These are phyloP conservation scores for Toxotes chatareus DNA, from an alignment of 2,113 vertebrate genomes.

Conservation along the genomic window DNA sequence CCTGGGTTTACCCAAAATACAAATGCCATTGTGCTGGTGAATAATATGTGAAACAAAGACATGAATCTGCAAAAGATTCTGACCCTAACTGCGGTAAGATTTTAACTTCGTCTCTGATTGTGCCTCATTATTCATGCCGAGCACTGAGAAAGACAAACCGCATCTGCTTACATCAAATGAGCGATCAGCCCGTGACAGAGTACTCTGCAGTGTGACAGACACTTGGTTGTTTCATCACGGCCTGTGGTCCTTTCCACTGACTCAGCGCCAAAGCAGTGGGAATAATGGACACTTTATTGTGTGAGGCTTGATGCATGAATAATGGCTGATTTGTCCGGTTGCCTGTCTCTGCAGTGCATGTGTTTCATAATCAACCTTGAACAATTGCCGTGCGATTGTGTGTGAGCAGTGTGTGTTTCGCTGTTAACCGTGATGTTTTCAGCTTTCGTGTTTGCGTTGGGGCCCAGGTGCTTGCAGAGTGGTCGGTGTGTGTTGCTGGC, in stretches of 20 bases:
- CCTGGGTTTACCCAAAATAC: constrained; percentile 2
- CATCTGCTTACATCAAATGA: constrained; percentile 56
- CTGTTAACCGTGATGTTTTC: constrained; percentile 14
- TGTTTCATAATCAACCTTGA: constrained; percentile 53
- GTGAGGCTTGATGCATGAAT: constrained; percentile 51
- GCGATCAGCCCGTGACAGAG: constrained; percentile 48
- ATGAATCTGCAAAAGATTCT: constrained; percentile 6
- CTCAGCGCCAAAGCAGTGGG: constrained; percentile 39
- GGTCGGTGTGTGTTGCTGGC: constrained; percentile 4
- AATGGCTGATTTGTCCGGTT: constrained; percentile 52
- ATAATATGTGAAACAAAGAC: neutral
- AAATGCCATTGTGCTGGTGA: neutral
- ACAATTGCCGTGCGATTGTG: constrained; percentile 15
- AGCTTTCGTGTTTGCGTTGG: constrained; percentile 34
- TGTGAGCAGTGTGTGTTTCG: neutral
- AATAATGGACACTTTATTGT: constrained; percentile 64
- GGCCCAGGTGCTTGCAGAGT: constrained; percentile 28
- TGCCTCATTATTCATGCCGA: constrained; percentile 37
- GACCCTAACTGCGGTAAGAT: neutral
- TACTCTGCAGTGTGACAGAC: constrained; percentile 51
- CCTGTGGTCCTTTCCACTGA: constrained; percentile 53
- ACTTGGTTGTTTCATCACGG: constrained; percentile 42
- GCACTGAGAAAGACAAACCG: constrained; percentile 16
- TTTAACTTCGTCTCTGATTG: constrained; percentile 14
- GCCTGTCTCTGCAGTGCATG: constrained; percentile 40